Evolutionary conservation across 1,140 invertebrate species (phyloP).

Genomic region (Leptonema lineaticorne): DNA sequence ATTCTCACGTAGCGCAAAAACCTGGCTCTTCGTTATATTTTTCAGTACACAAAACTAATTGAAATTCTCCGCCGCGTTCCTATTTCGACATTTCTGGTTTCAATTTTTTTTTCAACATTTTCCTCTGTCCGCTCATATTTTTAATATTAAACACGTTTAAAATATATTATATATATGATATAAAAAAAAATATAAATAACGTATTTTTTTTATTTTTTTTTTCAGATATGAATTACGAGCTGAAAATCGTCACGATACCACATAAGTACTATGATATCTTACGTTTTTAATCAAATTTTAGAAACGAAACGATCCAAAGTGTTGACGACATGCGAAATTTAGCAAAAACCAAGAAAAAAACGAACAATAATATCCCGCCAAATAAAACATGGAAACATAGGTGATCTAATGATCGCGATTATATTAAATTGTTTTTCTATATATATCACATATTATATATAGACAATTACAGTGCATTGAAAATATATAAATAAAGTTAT

Average conservation of each 20-base stretch:
- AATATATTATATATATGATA: neutral
- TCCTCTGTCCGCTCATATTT: neutral
- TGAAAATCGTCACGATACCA: neutral
- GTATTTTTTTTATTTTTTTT: conserved; percentile 9
- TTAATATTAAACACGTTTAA: neutral
- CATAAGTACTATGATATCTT: conserved; percentile 8
- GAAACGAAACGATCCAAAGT: neutral
- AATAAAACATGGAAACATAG: conserved; percentile 21
- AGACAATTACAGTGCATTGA: no score
- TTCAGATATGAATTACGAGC: conserved; percentile 1
- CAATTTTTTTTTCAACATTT: conserved; percentile 14
- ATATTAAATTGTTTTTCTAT: no score
- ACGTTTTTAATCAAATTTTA: neutral
- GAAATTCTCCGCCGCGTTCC: conserved; percentile 22
- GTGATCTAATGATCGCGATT: conserved; percentile 22
- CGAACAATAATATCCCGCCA: conserved; percentile 20
- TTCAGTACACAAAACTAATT: conserved; percentile 24
- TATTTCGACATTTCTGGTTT: conserved; percentile 10
- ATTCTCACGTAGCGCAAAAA: conserved; percentile 20
- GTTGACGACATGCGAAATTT: conserved; percentile 37
- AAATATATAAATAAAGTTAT: no score
- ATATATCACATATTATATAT: no score
- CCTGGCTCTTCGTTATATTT: conserved; percentile 19
- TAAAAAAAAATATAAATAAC: neutral
- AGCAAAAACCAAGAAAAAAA: conserved; percentile 39